Conservation (phyloP, 1,140 invertebrate species). For the Sesamia nonagrioides region DNA sequence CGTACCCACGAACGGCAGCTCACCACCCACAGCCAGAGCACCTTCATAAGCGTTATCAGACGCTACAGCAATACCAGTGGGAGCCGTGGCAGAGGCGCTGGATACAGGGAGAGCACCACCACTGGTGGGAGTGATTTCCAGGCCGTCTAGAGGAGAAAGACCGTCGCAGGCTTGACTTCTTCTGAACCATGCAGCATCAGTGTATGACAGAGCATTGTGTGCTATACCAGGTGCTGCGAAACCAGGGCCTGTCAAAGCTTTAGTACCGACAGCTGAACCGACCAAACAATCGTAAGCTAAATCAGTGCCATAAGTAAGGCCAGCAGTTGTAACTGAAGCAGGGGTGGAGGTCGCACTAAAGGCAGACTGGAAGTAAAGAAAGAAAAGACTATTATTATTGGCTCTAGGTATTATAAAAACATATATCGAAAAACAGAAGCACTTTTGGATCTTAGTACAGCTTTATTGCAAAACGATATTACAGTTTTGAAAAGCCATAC, state of each 20-base stretch:
- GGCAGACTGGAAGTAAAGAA: background rate
- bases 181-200: background rate
- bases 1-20: slow-evolving; percentile 19
- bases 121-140: slow-evolving; percentile 21
- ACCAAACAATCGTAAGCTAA: too few species aligned
- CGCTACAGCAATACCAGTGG: slow-evolving; percentile 2
- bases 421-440: too few species aligned
- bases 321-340: background rate
- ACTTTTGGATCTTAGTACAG: too few species aligned
- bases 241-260: background rate
- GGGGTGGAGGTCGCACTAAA: background rate
- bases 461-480: too few species aligned
- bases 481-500: too few species aligned
- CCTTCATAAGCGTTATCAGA: slow-evolving; percentile 23
- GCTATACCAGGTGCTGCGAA: background rate
- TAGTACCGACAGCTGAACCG: background rate
- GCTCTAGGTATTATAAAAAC: too few species aligned
- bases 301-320: background rate
- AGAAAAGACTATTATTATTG: too few species aligned
- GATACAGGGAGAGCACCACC: slow-evolving; percentile 15
- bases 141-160: background rate
- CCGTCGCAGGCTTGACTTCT: background rate
- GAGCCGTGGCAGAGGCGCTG: background rate
- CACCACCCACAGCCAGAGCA: background rate
- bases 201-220: background rate